Percentiles rank a stretch among this genome's conserved stretches.
Evolutionary conservation across 2,797 vertebrate genomes (phyloP).

Genomic region (Cryptoprocta ferox): DNA sequence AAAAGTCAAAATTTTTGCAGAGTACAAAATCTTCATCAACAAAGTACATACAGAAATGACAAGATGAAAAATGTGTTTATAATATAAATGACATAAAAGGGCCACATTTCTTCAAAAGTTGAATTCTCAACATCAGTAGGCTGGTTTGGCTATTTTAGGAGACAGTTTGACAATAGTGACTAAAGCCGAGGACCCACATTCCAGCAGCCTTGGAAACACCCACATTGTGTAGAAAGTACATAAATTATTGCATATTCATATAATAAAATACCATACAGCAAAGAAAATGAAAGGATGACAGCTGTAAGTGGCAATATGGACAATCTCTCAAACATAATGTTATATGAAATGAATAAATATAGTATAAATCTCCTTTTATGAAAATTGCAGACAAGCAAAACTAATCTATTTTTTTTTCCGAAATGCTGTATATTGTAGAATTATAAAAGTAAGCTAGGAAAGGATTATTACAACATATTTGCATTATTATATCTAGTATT

Average conservation of each 20-base stretch:
- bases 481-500: neutral
- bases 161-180: neutral
- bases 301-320: neutral
- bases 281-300: neutral
- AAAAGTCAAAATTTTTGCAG: neutral
- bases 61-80: constrained; percentile 8
- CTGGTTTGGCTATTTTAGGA: neutral
- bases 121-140: neutral
- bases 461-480: neutral
- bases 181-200: neutral
- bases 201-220: neutral
- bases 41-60: neutral
- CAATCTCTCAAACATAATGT: neutral
- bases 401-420: neutral
- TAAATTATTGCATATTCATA: neutral
- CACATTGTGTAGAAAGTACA: neutral
- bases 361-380: neutral
- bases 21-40: neutral
- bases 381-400: neutral
- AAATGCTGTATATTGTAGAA: neutral
- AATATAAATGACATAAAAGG: neutral
- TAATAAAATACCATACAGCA: neutral
- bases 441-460: neutral
- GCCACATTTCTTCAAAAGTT: neutral
- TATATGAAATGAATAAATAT: neutral